Conservation (phyloP, 2,113 vertebrate genomes). For the Platichthys stellatus region DNA sequence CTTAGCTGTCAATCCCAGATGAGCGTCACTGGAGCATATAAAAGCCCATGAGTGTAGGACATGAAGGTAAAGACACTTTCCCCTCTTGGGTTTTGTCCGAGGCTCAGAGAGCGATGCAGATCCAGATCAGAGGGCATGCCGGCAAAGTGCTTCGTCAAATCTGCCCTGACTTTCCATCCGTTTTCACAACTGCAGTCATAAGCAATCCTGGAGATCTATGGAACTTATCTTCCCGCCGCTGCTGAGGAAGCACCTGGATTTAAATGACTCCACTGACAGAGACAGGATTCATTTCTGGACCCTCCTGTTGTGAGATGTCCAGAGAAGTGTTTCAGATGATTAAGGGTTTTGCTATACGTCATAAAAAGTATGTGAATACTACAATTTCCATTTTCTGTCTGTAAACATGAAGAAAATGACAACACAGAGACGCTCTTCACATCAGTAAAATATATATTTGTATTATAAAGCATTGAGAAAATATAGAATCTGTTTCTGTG, state of each 20-base stretch:
- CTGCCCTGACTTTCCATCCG: slow-evolving; percentile 45
- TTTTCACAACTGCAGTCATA: slow-evolving; percentile 69
- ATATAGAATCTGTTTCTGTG: not conserved
- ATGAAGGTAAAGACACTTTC: not conserved
- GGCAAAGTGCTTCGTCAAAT: slow-evolving; percentile 50
- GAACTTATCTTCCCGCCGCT: slow-evolving; percentile 41
- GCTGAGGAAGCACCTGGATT: slow-evolving; percentile 71
- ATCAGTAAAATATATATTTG: too few species aligned
- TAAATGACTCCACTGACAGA: slow-evolving; percentile 54
- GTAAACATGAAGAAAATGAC: too few species aligned
- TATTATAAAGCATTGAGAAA: too few species aligned
- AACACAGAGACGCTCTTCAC: too few species aligned
- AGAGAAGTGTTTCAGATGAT: too few species aligned
- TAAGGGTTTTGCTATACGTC: too few species aligned
- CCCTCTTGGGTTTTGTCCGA: not conserved
- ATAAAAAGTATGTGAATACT: too few species aligned
- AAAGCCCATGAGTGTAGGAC: not conserved
- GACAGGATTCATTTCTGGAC: slow-evolving; percentile 32
- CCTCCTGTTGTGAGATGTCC: not conserved
- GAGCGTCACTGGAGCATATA: not conserved
- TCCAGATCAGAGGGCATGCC: slow-evolving; percentile 34
- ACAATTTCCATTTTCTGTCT: too few species aligned
- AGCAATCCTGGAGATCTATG: slow-evolving; percentile 65
- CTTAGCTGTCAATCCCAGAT: too few species aligned
- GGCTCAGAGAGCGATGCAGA: slow-evolving; percentile 19